Evolutionary conservation across 2,888 invertebrate genomes (phyloP).

Genomic region (Sarcophaga rosellei): DNA sequence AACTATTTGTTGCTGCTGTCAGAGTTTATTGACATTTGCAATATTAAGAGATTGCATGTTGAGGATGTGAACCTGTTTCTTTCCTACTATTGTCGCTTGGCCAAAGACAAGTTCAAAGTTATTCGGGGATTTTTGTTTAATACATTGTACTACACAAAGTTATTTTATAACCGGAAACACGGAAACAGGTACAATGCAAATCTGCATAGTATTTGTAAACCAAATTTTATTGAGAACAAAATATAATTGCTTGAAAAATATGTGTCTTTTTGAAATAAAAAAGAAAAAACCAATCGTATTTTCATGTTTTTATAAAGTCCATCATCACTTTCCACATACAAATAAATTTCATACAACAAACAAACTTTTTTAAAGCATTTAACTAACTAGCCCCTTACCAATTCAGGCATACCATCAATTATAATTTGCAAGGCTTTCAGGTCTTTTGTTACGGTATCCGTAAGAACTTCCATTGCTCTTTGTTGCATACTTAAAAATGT

Average conservation of each 20-base stretch:
- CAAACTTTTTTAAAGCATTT: neutral
- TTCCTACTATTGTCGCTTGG: constrained; percentile 41
- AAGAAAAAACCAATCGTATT: neutral
- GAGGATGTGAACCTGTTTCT: constrained; percentile 64
- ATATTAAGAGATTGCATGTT: constrained; percentile 49
- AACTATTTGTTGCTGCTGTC: constrained; percentile 4
- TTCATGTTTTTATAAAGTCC: neutral
- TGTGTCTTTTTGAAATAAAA: neutral
- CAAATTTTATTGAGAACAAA: constrained; percentile 40
- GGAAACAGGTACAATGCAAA: neutral
- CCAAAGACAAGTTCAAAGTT: constrained; percentile 64
- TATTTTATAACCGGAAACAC: constrained; percentile 46
- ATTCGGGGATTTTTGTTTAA: constrained; percentile 38
- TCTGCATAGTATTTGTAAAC: neutral
- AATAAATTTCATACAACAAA: neutral
- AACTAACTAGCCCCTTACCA: constrained; percentile 75
- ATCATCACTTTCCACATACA: neutral
- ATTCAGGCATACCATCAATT: constrained; percentile 88
- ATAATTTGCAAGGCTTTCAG: constrained; percentile 89
- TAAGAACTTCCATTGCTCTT: constrained; percentile 92
- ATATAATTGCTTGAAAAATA: neutral
- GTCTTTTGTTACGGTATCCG: constrained; percentile 91
- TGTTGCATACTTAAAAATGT: constrained; percentile 93
- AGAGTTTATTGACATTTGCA: constrained; percentile 62
- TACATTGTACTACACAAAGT: constrained; percentile 17